phyloP scores from a whole-genome alignment of 2,888 invertebrate genomes.

The Gonocerus acuteangulatus region DNA sequence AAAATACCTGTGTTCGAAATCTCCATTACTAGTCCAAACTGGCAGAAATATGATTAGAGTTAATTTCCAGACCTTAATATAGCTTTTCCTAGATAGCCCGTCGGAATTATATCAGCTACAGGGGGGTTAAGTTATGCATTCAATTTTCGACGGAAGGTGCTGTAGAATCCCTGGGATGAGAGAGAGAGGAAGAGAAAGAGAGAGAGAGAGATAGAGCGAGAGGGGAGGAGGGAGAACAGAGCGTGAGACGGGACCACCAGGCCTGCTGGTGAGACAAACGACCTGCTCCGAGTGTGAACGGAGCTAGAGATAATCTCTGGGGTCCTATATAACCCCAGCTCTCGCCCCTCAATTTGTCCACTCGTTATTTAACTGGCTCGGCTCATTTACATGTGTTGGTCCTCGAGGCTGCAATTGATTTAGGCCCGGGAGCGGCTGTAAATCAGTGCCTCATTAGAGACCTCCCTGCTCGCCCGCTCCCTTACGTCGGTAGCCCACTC shows the following conservation, averaged over 20 bases:
- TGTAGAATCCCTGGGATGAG: background rate
- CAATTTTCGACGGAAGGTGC: no score
- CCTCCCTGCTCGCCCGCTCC: background rate
- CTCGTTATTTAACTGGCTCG: constrained; percentile 20
- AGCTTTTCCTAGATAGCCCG: no score
- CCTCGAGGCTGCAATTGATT: constrained; percentile 12
- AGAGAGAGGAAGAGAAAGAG: background rate
- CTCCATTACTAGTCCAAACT: no score
- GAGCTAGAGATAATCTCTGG: constrained; percentile 6
- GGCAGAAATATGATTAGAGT: no score
- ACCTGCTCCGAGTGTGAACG: background rate
- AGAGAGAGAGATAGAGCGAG: no score
- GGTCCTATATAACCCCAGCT: background rate
- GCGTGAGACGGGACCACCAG: background rate
- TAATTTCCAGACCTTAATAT: no score
- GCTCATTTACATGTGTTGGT: constrained; percentile 22
- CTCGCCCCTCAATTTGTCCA: constrained; percentile 17
- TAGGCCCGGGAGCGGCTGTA: background rate
- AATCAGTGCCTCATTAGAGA: constrained; percentile 18
- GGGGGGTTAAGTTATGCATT: no score
- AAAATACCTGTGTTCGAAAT: no score
- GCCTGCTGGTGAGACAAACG: constrained; percentile 2
- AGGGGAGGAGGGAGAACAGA: background rate
- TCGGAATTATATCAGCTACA: no score
- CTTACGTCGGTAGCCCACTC: background rate